A percentile compares a stretch with the other conserved stretches of the same genome.
These are phyloP conservation scores for Litocranius walleri DNA, from an alignment of 2,113 vertebrate genomes.

Conservation along the genomic window DNA sequence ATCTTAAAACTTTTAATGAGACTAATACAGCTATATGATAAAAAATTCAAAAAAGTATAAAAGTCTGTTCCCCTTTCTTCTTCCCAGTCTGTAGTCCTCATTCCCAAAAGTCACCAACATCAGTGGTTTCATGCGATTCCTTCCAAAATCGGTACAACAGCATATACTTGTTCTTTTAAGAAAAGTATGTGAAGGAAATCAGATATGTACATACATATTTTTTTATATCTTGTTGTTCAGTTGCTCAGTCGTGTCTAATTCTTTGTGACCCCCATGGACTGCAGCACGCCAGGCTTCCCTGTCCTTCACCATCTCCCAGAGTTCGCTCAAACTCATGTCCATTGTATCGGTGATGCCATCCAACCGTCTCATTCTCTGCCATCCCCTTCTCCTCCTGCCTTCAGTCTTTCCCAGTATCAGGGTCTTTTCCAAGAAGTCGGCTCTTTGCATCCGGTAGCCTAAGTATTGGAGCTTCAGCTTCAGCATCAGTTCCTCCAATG, in stretches of 20 bases:
- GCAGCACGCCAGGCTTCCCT: not conserved
- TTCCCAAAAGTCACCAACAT: not conserved
- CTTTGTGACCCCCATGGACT: not conserved
- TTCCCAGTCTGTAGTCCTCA: not conserved
- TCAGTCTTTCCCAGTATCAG: not conserved
- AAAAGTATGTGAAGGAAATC: not conserved
- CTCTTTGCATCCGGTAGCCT: not conserved
- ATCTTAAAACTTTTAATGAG: not conserved
- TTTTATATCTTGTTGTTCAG: not conserved
- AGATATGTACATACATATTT: not conserved
- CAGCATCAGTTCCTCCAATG: not conserved
- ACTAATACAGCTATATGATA: not conserved
- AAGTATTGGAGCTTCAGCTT: not conserved
- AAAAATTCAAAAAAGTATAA: not conserved
- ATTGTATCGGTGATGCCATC: not conserved
- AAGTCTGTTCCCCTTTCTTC: not conserved
- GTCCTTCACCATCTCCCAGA: not conserved
- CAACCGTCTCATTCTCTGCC: not conserved
- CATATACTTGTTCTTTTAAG: not conserved
- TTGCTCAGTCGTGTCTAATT: not conserved
- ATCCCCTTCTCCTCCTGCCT: not conserved
- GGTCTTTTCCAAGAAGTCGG: not conserved
- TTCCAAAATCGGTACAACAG: not conserved
- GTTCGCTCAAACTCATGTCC: not conserved
- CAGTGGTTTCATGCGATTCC: not conserved